Percentiles rank a stretch among this genome's conserved stretches.
Conservation (phyloP, 2,888 invertebrate species). For the Pseudanteris insignis region DNA sequence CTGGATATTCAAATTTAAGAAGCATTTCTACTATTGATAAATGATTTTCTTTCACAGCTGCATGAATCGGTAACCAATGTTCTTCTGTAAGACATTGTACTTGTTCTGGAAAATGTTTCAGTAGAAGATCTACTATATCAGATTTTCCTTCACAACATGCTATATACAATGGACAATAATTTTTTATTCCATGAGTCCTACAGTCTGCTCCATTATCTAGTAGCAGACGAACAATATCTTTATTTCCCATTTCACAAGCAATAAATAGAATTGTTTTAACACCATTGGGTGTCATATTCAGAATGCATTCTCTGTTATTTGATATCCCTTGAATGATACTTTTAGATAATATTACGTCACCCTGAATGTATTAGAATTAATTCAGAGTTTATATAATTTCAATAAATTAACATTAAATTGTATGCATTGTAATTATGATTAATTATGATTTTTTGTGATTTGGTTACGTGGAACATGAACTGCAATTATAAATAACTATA, state of each 20-base stretch:
- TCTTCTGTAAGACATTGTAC: conserved; percentile 89
- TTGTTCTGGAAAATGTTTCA: conserved; percentile 85
- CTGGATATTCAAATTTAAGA: conserved; percentile 84
- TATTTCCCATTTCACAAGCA: conserved; percentile 86
- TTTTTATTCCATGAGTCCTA: conserved; percentile 87
- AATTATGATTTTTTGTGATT: too few relatives aligned
- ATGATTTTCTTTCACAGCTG: conserved; percentile 90
- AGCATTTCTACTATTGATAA: conserved; percentile 79
- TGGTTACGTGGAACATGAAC: too few relatives aligned
- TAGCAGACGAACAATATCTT: conserved; percentile 79
- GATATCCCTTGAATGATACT: conserved; percentile 75
- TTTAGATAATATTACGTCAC: conserved; percentile 75
- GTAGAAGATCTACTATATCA: conserved; percentile 78
- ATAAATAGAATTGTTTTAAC: conserved; percentile 89
- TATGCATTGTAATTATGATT: too few relatives aligned
- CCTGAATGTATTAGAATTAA: too few relatives aligned
- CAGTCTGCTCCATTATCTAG: conserved; percentile 88
- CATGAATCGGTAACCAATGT: conserved; percentile 91
- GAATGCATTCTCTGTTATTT: conserved; percentile 74
- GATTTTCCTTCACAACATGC: conserved; percentile 87
- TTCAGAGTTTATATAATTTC: too few relatives aligned
- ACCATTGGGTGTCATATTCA: conserved; percentile 89
- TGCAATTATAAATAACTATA: too few relatives aligned
- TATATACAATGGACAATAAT: conserved; percentile 91
- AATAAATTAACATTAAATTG: too few relatives aligned